phyloP scores from a whole-genome alignment of 2,888 invertebrate genomes.

The Drosophila bunnanda region DNA sequence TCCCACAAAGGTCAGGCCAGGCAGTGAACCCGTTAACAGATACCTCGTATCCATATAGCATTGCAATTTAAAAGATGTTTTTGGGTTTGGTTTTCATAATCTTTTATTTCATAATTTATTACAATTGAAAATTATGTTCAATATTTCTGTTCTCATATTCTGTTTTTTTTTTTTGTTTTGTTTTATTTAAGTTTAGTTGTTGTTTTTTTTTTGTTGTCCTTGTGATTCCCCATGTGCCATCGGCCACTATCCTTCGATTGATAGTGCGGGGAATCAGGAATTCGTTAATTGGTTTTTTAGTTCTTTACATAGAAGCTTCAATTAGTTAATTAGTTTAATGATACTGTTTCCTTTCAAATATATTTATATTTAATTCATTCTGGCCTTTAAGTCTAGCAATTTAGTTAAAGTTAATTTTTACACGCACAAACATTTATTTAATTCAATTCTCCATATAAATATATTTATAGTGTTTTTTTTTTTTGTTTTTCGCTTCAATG shows the following conservation, averaged over 20 bases:
- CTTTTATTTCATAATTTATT: constrained; percentile 83
- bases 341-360: constrained; percentile 66
- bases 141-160: constrained; percentile 61
- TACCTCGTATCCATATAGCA: not conserved
- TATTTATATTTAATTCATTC: constrained; percentile 64
- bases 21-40: constrained; percentile 33
- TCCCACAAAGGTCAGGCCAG: constrained; percentile 47
- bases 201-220: constrained; percentile 37
- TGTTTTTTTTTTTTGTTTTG: constrained; percentile 3
- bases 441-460: constrained; percentile 73
- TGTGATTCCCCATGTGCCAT: constrained; percentile 25
- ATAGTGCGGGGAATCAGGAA: constrained; percentile 40
- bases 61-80: constrained; percentile 13
- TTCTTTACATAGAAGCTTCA: constrained; percentile 80
- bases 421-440: constrained; percentile 81
- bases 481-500: constrained; percentile 15
- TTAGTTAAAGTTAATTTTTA: constrained; percentile 80
- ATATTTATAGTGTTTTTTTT: constrained; percentile 55
- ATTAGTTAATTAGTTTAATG: constrained; percentile 80
- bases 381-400: constrained; percentile 70
- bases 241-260: constrained; percentile 41
- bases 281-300: constrained; percentile 65
- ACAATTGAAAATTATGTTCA: constrained; percentile 83
- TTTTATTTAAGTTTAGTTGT: constrained; percentile 2
- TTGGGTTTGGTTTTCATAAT: constrained; percentile 68